phyloP scores from a whole-genome alignment of 2,797 vertebrate genomes.

The Neosilurus mollespiculum region DNA sequence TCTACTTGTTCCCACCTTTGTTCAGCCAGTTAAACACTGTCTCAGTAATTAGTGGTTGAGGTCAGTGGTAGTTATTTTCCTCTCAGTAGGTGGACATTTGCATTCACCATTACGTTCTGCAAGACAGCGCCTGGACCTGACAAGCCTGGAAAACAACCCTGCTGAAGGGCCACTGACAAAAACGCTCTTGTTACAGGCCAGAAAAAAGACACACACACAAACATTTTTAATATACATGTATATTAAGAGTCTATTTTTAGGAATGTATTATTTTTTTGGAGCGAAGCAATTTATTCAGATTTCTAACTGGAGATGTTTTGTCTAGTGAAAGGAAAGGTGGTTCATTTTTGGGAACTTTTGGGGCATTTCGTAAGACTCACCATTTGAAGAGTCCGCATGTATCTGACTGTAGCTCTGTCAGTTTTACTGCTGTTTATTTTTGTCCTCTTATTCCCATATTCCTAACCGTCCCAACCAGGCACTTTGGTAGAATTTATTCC shows the following conservation, averaged over 20 bases:
- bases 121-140: neutral
- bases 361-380: neutral
- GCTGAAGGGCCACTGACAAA: neutral
- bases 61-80: neutral
- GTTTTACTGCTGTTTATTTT: conserved; percentile 7
- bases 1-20: neutral
- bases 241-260: conserved; percentile 26
- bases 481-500: neutral
- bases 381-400: neutral
- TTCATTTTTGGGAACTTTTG: neutral
- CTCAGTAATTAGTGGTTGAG: neutral
- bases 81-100: neutral
- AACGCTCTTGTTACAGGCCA: neutral
- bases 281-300: conserved; percentile 17
- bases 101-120: neutral
- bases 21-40: neutral
- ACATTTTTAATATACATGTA: neutral
- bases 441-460: neutral
- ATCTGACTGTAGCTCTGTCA: neutral
- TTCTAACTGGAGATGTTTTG: neutral
- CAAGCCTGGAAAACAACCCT: neutral
- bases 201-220: neutral
- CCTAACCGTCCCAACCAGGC: neutral
- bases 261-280: neutral
- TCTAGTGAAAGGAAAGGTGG: conserved; percentile 21